phyloP scores from a whole-genome alignment of 2,113 vertebrate species.

The Donacobius atricapilla region DNA sequence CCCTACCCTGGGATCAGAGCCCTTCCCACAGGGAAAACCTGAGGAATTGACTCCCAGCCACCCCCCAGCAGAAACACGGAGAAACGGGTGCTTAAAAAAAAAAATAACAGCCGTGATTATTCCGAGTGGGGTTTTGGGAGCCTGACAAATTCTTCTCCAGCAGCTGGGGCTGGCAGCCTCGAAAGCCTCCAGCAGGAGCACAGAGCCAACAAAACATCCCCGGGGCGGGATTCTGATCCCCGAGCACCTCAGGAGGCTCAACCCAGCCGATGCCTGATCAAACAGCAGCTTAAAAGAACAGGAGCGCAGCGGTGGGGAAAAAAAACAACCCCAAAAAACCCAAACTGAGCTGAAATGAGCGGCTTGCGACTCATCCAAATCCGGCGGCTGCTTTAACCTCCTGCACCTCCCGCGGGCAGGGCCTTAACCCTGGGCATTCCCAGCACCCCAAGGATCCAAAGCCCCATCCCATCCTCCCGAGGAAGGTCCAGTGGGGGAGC shows the following conservation, averaged over 20 bases:
- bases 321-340: no score
- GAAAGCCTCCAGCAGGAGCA: not conserved
- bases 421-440: not conserved
- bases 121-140: not conserved
- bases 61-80: not conserved
- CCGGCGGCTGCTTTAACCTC: not conserved
- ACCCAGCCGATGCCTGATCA: not conserved
- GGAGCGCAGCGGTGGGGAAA: no score
- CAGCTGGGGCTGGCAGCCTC: not conserved
- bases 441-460: not conserved
- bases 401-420: not conserved
- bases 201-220: conserved; percentile 31
- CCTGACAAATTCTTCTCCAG: not conserved
- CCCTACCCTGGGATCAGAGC: not conserved
- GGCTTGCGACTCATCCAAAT: not conserved
- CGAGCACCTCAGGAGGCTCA: not conserved
- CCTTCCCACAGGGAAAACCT: not conserved
- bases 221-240: not conserved
- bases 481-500: not conserved
- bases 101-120: not conserved
- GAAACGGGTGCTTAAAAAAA: not conserved
- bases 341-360: not conserved
- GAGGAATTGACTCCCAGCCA: not conserved
- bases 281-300: not conserved
- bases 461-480: not conserved